Evolutionary conservation across 2,797 vertebrate species (phyloP).

Genomic region (Galaxias olidus): DNA sequence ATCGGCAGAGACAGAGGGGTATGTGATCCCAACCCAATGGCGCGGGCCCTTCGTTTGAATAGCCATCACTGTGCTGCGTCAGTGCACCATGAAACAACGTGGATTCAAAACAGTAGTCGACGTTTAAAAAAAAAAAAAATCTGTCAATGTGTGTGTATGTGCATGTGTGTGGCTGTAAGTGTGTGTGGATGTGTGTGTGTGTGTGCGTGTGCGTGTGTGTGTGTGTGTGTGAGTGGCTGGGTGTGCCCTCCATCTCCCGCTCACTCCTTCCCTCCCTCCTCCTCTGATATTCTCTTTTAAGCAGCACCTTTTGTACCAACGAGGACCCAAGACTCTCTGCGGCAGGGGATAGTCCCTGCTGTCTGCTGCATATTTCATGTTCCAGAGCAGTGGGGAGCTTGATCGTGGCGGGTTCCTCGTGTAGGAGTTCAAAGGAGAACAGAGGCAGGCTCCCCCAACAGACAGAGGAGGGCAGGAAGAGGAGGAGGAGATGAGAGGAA

Average conservation of each 20-base stretch:
- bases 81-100: no score
- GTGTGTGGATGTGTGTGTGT: constrained; percentile 5
- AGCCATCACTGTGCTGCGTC: no score
- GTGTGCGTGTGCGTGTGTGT: constrained; percentile 35
- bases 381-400: constrained; percentile 65
- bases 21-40: no score
- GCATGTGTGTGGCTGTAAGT: constrained; percentile 14
- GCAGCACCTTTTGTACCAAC: constrained; percentile 51
- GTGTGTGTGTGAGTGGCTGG: constrained; percentile 41
- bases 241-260: neutral
- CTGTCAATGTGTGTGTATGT: constrained; percentile 20
- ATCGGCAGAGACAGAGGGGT: no score
- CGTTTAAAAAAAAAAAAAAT: no score
- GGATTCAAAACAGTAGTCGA: no score
- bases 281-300: constrained; percentile 63
- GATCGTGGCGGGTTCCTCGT: constrained; percentile 69
- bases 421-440: constrained; percentile 72
- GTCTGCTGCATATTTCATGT: constrained; percentile 75
- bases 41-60: no score
- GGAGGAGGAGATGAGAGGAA: constrained; percentile 51
- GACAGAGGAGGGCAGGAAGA: constrained; percentile 27
- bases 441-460: constrained; percentile 61
- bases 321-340: constrained; percentile 49
- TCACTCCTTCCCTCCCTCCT: no score
- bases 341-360: constrained; percentile 66